phyloP scores from a whole-genome alignment of 2,888 invertebrate species.

The Drosophila recens region DNA sequence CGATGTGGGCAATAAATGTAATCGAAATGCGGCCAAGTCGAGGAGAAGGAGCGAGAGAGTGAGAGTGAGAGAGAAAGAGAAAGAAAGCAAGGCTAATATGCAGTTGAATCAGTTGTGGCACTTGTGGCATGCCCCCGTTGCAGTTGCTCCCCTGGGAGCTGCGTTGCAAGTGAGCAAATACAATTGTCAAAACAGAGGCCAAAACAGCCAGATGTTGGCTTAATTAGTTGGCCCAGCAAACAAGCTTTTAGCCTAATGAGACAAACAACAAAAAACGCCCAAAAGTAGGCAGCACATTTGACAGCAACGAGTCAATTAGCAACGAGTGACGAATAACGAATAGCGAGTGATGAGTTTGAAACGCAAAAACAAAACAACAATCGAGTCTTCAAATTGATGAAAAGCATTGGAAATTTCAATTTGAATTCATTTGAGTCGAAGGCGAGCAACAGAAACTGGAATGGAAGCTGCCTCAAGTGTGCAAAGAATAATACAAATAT shows the following conservation, averaged over 20 bases:
- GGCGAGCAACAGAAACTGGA: not conserved
- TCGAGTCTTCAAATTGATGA: constrained; percentile 1
- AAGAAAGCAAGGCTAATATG: constrained; percentile 58
- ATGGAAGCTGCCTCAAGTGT: constrained; percentile 14
- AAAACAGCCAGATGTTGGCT: constrained; percentile 54
- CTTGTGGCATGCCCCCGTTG: constrained; percentile 25
- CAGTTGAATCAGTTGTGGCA: constrained; percentile 28
- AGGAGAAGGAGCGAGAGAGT: not conserved
- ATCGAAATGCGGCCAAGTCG: constrained; percentile 57
- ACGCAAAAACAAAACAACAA: constrained; percentile 1
- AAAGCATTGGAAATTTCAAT: not conserved
- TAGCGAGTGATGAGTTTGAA: not conserved
- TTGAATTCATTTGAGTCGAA: not conserved
- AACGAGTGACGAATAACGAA: constrained; percentile 10
- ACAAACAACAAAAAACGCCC: constrained; percentile 3
- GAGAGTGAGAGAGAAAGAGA: not conserved
- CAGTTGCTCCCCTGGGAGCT: constrained; percentile 53
- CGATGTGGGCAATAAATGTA: constrained; percentile 54
- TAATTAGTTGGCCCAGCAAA: constrained; percentile 67
- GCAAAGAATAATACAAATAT: constrained; percentile 9
- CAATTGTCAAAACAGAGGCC: constrained; percentile 36
- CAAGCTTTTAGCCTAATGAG: constrained; percentile 75
- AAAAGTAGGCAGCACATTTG: constrained; percentile 4
- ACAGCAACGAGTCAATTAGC: constrained; percentile 5
- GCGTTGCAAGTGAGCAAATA: constrained; percentile 63